phyloP scores from a whole-genome alignment of 2,797 vertebrate species.

The Philypnodon macrostomus region DNA sequence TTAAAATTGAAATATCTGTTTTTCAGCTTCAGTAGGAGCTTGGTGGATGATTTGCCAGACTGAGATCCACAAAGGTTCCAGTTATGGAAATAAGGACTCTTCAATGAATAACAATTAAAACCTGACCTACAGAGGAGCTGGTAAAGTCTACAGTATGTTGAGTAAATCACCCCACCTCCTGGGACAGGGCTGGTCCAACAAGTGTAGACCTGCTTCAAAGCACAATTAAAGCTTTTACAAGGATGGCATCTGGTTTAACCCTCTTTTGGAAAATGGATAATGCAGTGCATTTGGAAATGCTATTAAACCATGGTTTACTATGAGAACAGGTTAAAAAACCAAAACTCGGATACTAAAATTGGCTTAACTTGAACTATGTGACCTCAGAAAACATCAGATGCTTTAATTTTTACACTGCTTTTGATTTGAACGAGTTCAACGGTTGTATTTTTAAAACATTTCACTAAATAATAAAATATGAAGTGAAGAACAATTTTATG shows the following conservation, averaged over 20 bases:
- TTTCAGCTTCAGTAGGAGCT: conserved; percentile 83
- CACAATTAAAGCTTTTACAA: background rate
- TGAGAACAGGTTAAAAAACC: background rate
- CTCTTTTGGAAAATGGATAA: background rate
- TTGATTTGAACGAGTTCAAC: no score
- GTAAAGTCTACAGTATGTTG: background rate
- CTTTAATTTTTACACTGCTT: no score
- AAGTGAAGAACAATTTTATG: no score
- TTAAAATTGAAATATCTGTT: conserved; percentile 20
- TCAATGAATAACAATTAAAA: conserved; percentile 75
- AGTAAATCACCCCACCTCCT: background rate
- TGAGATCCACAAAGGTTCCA: conserved; percentile 88
- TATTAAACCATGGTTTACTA: background rate
- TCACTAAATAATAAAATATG: no score
- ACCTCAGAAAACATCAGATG: no score
- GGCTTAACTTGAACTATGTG: background rate
- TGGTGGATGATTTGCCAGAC: conserved; percentile 97
- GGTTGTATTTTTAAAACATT: no score
- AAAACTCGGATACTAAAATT: background rate
- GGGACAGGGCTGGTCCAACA: conserved; percentile 12
- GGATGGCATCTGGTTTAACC: background rate
- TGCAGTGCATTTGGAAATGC: background rate
- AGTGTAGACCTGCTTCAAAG: conserved; percentile 26
- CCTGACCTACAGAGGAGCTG: conserved; percentile 23
- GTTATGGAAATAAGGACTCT: conserved; percentile 83